A percentile compares a stretch with the other conserved stretches of the same genome.
These are phyloP conservation scores for Macaria liturata DNA, from an alignment of 2,888 invertebrate genomes.

Conservation along the genomic window DNA sequence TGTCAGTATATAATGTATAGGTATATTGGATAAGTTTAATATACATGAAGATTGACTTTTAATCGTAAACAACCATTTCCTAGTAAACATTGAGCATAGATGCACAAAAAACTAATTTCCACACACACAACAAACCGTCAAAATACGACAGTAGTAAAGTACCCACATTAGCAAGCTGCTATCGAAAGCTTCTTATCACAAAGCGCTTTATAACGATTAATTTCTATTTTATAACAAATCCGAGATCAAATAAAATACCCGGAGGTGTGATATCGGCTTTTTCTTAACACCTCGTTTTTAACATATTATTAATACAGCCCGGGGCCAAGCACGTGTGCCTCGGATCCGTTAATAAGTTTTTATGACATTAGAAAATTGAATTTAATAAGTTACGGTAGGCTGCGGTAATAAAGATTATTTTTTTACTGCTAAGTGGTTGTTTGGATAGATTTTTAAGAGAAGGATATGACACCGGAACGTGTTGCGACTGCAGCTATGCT, in stretches of 20 bases:
- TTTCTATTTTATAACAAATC: conserved; percentile 19
- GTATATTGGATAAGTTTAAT: no score
- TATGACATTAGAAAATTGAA: conserved; percentile 38
- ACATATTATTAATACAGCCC: conserved; percentile 34
- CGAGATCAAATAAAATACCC: conserved; percentile 16
- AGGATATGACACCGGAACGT: conserved; percentile 5
- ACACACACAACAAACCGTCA: no score
- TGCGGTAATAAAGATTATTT: conserved; percentile 35
- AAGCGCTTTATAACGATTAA: conserved; percentile 19
- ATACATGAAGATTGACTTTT: no score
- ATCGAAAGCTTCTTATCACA: conserved; percentile 16
- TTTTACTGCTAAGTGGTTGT: conserved; percentile 32
- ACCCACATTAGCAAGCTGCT: not conserved
- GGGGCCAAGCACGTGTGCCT: conserved; percentile 33
- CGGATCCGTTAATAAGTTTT: conserved; percentile 30
- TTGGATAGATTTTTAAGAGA: conserved; percentile 22
- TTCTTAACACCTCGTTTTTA: conserved; percentile 33
- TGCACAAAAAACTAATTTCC: no score
- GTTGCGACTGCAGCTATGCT: not conserved
- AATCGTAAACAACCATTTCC: no score
- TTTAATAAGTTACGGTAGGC: conserved; percentile 38
- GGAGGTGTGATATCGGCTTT: conserved; percentile 32
- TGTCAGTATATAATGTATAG: no score
- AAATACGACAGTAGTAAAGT: no score
- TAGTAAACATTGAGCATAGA: no score